These are phyloP conservation scores for Drosophila parabipectinata DNA, from an alignment of 1,140 invertebrate genomes.

Conservation along the genomic window DNA sequence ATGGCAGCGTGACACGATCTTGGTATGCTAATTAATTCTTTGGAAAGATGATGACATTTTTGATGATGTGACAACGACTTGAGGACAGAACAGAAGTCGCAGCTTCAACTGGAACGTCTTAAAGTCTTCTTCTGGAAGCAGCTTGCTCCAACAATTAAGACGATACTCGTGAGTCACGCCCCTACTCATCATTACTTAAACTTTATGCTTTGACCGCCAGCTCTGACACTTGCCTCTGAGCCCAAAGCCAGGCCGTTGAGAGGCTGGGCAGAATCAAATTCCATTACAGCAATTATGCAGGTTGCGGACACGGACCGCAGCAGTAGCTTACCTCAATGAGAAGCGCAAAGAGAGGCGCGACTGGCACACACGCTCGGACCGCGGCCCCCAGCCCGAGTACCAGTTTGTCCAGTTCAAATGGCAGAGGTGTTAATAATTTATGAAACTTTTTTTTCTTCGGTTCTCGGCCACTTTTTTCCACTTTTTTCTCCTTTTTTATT, in stretches of 20 bases:
- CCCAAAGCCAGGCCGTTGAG: conserved; percentile 30
- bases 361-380: neutral
- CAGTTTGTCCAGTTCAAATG: conserved; percentile 82
- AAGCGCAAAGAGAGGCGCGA: conserved; percentile 50
- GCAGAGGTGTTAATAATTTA: conserved; percentile 83
- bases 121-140: no score
- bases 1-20: conserved; percentile 16
- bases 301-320: conserved; percentile 24
- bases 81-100: no score
- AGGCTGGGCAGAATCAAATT: conserved; percentile 72
- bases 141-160: no score
- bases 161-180: no score
- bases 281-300: conserved; percentile 80
- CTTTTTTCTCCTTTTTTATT: conserved; percentile 1
- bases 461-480: conserved; percentile 12
- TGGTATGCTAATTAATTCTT: neutral
- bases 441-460: conserved; percentile 53
- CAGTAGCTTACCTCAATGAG: conserved; percentile 50
- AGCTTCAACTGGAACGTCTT: no score
- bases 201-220: neutral
- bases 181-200: no score
- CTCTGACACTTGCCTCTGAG: conserved; percentile 31
- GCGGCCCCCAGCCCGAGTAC: conserved; percentile 16
- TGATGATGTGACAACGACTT: no score
- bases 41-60: neutral